These are phyloP conservation scores for Lampris incognitus DNA, from an alignment of 2,113 vertebrate genomes.

Conservation along the genomic window DNA sequence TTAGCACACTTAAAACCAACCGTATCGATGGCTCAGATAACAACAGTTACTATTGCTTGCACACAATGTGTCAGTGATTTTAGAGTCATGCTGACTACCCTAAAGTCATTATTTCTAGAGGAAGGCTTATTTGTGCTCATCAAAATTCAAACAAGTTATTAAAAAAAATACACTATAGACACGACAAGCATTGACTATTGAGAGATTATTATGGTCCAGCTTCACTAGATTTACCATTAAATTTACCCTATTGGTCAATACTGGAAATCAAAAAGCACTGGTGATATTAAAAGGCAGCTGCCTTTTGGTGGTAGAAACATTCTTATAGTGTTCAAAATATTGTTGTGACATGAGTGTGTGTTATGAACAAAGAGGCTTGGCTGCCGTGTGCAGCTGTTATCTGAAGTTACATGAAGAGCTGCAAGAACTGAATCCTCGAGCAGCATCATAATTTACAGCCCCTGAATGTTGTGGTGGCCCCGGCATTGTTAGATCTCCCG, in stretches of 20 bases:
- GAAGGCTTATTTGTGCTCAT: too few relatives aligned
- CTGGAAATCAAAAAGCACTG: conserved; percentile 60
- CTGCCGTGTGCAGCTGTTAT: conserved; percentile 69
- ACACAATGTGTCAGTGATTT: too few relatives aligned
- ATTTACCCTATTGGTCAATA: conserved; percentile 58
- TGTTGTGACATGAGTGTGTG: conserved; percentile 54
- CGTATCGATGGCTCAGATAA: too few relatives aligned
- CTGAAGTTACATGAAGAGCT: conserved; percentile 73
- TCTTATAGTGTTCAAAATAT: conserved; percentile 56
- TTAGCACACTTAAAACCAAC: too few relatives aligned
- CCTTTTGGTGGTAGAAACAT: conserved; percentile 55
- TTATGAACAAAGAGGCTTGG: conserved; percentile 61
- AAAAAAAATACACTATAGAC: conserved; percentile 3
- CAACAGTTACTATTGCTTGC: too few relatives aligned
- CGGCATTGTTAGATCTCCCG: too few relatives aligned
- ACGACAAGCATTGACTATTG: background rate
- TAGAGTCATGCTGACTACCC: too few relatives aligned
- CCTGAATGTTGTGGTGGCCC: conserved; percentile 32
- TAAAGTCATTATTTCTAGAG: too few relatives aligned
- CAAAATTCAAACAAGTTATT: background rate
- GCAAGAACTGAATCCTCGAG: conserved; percentile 63
- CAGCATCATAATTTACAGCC: conserved; percentile 67
- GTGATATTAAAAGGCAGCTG: conserved; percentile 73
- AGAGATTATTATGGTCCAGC: conserved; percentile 29
- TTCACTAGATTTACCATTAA: conserved; percentile 30